These are phyloP conservation scores for Enteromius thamalakanensis DNA, from an alignment of 2,797 vertebrate genomes.

Conservation along the genomic window DNA sequence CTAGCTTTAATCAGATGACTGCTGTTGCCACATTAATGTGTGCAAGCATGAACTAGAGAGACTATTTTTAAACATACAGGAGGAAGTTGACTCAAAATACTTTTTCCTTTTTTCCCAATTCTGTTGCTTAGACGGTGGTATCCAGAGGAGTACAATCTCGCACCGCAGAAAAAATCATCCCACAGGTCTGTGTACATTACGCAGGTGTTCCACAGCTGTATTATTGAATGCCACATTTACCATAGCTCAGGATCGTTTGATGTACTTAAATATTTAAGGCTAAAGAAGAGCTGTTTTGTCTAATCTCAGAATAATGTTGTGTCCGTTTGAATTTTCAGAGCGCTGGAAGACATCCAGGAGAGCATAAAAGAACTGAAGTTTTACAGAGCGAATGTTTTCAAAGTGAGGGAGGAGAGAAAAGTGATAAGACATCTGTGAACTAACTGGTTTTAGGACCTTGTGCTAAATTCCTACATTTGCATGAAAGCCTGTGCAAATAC, in stretches of 20 bases:
- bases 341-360: conserved; percentile 93
- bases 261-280: background rate
- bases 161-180: conserved; percentile 88
- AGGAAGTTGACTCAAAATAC: background rate
- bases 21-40: background rate
- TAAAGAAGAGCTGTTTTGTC: background rate
- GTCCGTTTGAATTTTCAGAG: conserved; percentile 73
- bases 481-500: background rate
- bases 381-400: conserved; percentile 91
- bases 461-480: background rate
- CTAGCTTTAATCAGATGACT: background rate
- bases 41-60: conserved; percentile 1
- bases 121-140: conserved; percentile 88
- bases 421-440: conserved; percentile 62
- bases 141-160: conserved; percentile 86
- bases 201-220: background rate
- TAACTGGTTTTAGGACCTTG: conserved; percentile 32
- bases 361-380: conserved; percentile 94
- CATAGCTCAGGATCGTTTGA: background rate
- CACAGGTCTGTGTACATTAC: conserved; percentile 81
- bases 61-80: background rate
- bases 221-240: background rate
- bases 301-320: background rate
- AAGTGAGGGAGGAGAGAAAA: conserved; percentile 84
- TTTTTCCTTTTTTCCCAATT: background rate